Base-by-base conservation (phyloP, 1,140 invertebrate species). In the Anastatus disparis region DNA sequence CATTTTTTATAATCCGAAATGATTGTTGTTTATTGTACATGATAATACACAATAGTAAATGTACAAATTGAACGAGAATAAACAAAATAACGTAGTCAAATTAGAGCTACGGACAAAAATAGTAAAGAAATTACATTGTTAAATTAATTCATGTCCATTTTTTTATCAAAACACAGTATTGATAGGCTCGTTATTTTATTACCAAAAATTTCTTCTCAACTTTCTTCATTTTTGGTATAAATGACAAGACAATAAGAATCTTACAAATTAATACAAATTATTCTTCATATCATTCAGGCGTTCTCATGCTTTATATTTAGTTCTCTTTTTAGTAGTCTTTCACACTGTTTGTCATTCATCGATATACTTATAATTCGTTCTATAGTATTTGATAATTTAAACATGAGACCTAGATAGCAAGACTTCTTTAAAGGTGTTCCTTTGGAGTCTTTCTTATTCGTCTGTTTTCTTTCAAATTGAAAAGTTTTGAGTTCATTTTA, bases 21-120 rank as follows among this genome's bases (percentile, higher is more conserved):
- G n/a, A n/a, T n/a, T n/a, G n/a, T 70, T 70, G 63, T 59, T 70
- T 44, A 63, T 70, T 63, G 67, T 63, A 63, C 59, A 63, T 62
- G 46, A 17, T 31, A 70, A 52, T 70, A 70, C 58, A 70, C 55
- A 61, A 40, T 58, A 67, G 46, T 70, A 70, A 70, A 70, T 70
- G 46, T 70, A 70, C 67, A 70, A 62, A 70, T 62, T 56, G n/a
- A 44, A 17, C 27, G 56, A 31, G 59, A 50, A 68, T 42, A 62
- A 62, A 42, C 52, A 20, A 27, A 53, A 53, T 24, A 61, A 62
- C 48, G 22, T 53, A 53, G 27, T 17, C 22, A 62, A 52, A 53
- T 59, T 42, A 61, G 15, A 69, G 22, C 17, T 68, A 62, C 26
- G 15, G 50, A 70, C 38, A 70, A 62, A 62, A 52, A 4, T 56